phyloP scores from a whole-genome alignment of 2,113 vertebrate genomes.

The Channa maculata region DNA sequence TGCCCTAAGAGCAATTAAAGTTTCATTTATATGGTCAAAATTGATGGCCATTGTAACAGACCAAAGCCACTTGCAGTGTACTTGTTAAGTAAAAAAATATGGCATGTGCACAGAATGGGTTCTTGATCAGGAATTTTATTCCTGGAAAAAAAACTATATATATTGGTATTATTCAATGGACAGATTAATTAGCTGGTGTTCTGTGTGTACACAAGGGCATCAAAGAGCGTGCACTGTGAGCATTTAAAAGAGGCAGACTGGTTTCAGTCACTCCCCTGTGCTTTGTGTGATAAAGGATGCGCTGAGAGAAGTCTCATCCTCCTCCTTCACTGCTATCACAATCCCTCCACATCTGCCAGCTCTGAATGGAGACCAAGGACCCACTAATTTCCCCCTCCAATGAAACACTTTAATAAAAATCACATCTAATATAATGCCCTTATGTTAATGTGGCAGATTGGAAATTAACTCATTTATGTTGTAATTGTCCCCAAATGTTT shows the following conservation, averaged over 20 bases:
- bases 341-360: constrained; percentile 64
- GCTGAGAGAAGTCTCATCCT: constrained; percentile 28
- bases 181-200: too few species aligned
- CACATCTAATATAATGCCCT: constrained; percentile 68
- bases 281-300: constrained; percentile 34
- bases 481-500: constrained; percentile 37
- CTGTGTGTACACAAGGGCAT: too few species aligned
- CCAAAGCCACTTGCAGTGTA: too few species aligned
- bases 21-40: too few species aligned
- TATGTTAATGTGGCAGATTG: constrained; percentile 65
- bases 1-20: too few species aligned
- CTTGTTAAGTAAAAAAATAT: too few species aligned
- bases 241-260: constrained; percentile 10
- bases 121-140: too few species aligned
- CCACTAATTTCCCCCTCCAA: constrained; percentile 38
- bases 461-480: constrained; percentile 54
- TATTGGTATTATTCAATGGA: too few species aligned
- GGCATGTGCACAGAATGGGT: too few species aligned
- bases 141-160: too few species aligned
- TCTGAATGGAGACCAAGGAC: constrained; percentile 59
- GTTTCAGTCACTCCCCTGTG: background rate
- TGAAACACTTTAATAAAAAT: constrained; percentile 69
- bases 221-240: background rate
- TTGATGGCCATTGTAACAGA: too few species aligned
- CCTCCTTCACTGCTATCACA: constrained; percentile 35